A percentile compares a stretch with the other conserved stretches of the same genome.
phyloP scores from a whole-genome alignment of 2,888 invertebrate species.

The Philopedon plagiatum region DNA sequence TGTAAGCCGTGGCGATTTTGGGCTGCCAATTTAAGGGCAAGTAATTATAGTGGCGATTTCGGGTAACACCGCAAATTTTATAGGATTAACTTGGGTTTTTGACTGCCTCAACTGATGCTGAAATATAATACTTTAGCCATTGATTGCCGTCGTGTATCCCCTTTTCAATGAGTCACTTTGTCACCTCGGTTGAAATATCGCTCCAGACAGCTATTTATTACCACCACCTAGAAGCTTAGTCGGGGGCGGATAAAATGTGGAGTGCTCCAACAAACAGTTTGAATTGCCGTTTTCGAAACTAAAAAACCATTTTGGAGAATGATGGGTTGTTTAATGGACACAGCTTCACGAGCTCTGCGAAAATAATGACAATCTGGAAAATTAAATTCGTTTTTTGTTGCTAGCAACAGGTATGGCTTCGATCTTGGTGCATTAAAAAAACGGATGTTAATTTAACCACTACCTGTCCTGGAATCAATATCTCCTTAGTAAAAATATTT shows the following conservation, averaged over 20 bases:
- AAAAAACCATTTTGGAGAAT: background rate
- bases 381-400: too few relatives aligned
- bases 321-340: background rate
- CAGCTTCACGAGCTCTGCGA: too few relatives aligned
- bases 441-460: too few relatives aligned
- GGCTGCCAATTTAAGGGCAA: too few relatives aligned
- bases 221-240: conserved; percentile 30
- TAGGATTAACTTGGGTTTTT: background rate
- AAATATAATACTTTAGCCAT: conserved; percentile 1
- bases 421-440: too few relatives aligned
- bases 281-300: background rate
- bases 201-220: conserved; percentile 21
- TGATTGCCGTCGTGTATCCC: conserved; percentile 16
- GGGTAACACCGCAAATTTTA: too few relatives aligned
- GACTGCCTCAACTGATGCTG: background rate
- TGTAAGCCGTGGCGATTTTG: too few relatives aligned
- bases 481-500: too few relatives aligned
- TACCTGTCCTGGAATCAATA: too few relatives aligned
- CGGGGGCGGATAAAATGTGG: conserved; percentile 19
- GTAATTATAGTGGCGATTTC: too few relatives aligned
- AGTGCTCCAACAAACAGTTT: background rate
- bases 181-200: conserved; percentile 29
- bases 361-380: too few relatives aligned
- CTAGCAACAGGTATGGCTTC: too few relatives aligned
- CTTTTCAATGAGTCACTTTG: conserved; percentile 38